Base-by-base conservation (phyloP, 2,113 vertebrate genomes). In the Grammomys dolichurus region DNA sequence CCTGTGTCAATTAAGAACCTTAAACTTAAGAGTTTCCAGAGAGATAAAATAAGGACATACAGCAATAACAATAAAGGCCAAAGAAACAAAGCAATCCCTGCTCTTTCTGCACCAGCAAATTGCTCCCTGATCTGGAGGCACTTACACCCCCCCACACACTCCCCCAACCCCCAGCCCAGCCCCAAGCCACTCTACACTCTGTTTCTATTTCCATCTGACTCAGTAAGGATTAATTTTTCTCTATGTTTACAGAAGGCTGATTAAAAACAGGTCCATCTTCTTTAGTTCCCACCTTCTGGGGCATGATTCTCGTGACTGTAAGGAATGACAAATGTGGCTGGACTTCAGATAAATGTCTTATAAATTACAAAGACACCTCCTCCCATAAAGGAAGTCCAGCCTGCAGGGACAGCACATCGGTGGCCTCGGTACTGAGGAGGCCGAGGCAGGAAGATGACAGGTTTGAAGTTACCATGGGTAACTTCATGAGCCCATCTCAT, bases 161-260 rank as follows among this genome's bases (percentile, higher is more conserved):
- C 16, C 70, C n/a, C 72, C 20, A 72, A 2, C 13, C 67, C 67
- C 67, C 13, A 33, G 36, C 12, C 70, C 4, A 7, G 69, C 69
- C 33, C 82, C 51, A 31, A 60, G 81, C 90, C n/a, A 65, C 10
- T 90, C 69, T 56, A 63, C 67, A 90, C 78, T 65, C 46, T 90
- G 69, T 63, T 96, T 87, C 81, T 94, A 72, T 88, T 95, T 56
- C 90, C 67, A 54, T 56, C 17, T 63, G 58, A 84, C 81, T 72
- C 24, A 85, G 48, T 54, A 69, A 36, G 78, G 2, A 78, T 13
- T 16, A 43, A 43, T 60, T 81, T 81, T 88, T 94, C 78, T 40
- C 51, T 77, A 22, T 65, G 40, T 87, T 12, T 14, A 58, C 0
- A 89, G 58, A 75, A 92, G 24, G 51, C 43, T 90, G 20, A 43